phyloP scores from a whole-genome alignment of 2,113 vertebrate species.

The Cynocephalus volans region DNA sequence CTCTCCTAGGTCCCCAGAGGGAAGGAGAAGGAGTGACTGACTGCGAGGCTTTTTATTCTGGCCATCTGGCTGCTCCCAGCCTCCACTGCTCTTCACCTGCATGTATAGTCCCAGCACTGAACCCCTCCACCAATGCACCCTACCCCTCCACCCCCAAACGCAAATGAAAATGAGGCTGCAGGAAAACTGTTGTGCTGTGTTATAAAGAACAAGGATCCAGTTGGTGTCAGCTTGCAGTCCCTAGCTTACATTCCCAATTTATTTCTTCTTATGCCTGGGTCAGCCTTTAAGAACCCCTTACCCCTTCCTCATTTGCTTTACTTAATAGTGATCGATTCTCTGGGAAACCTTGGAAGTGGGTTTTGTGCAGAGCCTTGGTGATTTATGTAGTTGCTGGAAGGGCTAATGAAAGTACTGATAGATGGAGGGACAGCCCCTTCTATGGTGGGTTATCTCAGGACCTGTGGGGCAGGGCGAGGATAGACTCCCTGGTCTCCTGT shows the following conservation, averaged over 20 bases:
- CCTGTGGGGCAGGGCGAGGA: background rate
- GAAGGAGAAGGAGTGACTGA: background rate
- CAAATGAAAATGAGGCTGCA: background rate
- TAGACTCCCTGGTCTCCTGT: background rate
- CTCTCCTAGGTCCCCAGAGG: background rate
- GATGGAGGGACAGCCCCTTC: background rate
- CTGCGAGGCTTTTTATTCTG: background rate
- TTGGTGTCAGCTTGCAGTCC: too few species aligned
- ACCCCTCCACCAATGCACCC: accelerated
- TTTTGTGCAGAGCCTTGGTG: background rate
- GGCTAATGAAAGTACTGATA: background rate
- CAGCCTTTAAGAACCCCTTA: background rate
- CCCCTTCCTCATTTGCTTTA: background rate
- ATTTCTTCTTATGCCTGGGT: background rate
- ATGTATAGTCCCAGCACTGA: background rate
- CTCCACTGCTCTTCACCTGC: background rate
- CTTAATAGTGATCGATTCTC: background rate
- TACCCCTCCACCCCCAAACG: background rate
- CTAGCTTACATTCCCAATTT: background rate
- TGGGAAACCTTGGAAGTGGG: background rate
- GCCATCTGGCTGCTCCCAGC: background rate
- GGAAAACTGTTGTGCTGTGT: background rate
- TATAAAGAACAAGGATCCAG: background rate
- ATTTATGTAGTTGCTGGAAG: background rate
- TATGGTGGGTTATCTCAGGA: background rate